Conservation (phyloP, 1,140 invertebrate genomes). For the Plodia interpunctella region DNA sequence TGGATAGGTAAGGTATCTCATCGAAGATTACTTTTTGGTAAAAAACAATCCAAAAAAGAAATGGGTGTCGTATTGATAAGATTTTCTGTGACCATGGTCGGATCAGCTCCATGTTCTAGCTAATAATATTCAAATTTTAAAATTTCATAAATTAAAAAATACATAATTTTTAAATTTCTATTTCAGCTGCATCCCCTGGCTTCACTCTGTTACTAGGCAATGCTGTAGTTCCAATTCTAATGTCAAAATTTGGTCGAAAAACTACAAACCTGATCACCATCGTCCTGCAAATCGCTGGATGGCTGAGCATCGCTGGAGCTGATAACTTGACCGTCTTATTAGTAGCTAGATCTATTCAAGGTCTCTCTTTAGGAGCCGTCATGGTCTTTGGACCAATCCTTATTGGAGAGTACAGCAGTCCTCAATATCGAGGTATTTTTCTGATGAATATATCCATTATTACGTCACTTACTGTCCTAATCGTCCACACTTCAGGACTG, state of each 20-base stretch:
- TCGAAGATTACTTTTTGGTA: too few relatives aligned
- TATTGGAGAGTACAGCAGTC: conserved; percentile 63
- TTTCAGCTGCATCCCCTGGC: conserved; percentile 22
- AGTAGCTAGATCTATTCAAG: conserved; percentile 41
- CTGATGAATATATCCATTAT: conserved; percentile 70
- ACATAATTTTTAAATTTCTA: conserved; percentile 21
- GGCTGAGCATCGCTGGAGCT: neutral
- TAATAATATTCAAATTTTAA: too few relatives aligned
- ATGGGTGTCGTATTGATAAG: too few relatives aligned
- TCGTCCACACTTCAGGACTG: conserved; percentile 77
- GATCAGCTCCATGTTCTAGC: too few relatives aligned
- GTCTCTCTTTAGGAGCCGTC: conserved; percentile 46
- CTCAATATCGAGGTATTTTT: conserved; percentile 74
- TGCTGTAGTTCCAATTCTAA: neutral
- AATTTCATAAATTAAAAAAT: conserved; percentile 8
- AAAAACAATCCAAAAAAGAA: too few relatives aligned
- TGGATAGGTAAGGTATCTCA: conserved; percentile 14
- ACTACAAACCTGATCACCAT: neutral
- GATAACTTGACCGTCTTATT: conserved; percentile 20
- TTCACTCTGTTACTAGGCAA: conserved; percentile 18
- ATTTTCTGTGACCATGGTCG: too few relatives aligned
- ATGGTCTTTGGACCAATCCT: conserved; percentile 45
- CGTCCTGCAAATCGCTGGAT: neutral
- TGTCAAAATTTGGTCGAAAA: neutral
- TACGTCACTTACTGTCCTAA: conserved; percentile 73